A percentile compares a stretch with the other conserved stretches of the same genome.
Evolutionary conservation across 2,797 vertebrate genomes (phyloP).

Genomic region (Acanthurus leucopareius): DNA sequence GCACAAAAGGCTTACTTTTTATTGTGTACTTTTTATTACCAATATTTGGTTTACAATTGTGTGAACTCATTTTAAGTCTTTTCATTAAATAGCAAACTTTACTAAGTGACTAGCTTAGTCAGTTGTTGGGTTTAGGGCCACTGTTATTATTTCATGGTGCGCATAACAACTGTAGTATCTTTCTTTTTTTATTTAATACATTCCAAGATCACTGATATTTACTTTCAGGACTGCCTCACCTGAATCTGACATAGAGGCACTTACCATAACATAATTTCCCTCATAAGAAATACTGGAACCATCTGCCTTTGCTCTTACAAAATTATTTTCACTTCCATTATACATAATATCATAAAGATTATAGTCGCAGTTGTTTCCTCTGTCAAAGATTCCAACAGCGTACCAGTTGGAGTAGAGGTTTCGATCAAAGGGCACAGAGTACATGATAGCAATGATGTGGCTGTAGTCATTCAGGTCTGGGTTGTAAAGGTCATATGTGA

Average conservation of each 20-base stretch:
- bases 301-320: conserved; percentile 66
- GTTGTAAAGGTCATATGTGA: conserved; percentile 76
- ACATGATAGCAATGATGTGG: conserved; percentile 74
- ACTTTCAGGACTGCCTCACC: conserved; percentile 66
- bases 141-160: neutral
- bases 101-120: too few relatives aligned
- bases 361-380: conserved; percentile 60
- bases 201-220: conserved; percentile 62
- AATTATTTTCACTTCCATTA: conserved; percentile 57
- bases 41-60: too few relatives aligned
- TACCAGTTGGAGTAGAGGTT: conserved; percentile 76
- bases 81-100: too few relatives aligned
- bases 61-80: too few relatives aligned
- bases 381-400: conserved; percentile 72
- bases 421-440: conserved; percentile 75
- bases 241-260: conserved; percentile 73
- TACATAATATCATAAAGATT: conserved; percentile 73
- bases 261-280: conserved; percentile 54
- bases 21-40: too few relatives aligned
- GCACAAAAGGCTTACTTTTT: too few relatives aligned
- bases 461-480: conserved; percentile 54
- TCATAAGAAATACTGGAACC: conserved; percentile 60
- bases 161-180: neutral
- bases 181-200: conserved; percentile 45
- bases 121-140: too few relatives aligned